Evolutionary conservation across 2,888 invertebrate species (phyloP).

Genomic region (Tipula helvola): DNA sequence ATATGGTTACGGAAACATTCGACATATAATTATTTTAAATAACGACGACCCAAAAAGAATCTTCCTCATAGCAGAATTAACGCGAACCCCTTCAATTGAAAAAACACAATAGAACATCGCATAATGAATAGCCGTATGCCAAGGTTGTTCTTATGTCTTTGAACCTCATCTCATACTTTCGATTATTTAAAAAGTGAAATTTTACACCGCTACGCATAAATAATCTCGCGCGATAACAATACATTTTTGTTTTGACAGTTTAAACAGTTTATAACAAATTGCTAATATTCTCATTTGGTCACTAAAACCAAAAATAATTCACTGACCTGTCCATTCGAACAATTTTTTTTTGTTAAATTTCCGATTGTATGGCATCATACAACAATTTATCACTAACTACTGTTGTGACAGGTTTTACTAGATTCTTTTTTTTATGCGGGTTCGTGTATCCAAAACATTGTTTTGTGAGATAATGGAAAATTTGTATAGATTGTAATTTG

Average conservation of each 20-base stretch:
- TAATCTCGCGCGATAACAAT: background rate
- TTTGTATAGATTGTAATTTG: background rate
- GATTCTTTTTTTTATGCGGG: background rate
- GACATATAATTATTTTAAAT: no score
- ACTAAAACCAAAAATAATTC: background rate
- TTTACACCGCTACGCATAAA: background rate
- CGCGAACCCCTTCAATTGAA: no score
- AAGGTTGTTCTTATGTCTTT: background rate
- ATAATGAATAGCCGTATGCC: background rate
- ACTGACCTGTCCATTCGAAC: background rate
- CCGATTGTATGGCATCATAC: background rate
- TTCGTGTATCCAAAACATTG: background rate
- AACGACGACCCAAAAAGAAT: no score
- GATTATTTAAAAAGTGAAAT: background rate
- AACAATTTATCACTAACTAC: background rate
- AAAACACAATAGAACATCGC: no score
- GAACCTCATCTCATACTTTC: background rate
- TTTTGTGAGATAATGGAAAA: background rate
- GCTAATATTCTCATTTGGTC: background rate
- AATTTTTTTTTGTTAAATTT: background rate
- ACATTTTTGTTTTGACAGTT: background rate
- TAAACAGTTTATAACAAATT: background rate
- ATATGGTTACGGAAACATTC: no score
- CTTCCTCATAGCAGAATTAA: no score
- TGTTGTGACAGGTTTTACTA: background rate